Percentiles rank a stretch among this genome's conserved stretches.
phyloP scores from a whole-genome alignment of 2,113 vertebrate species.

The Corythornis vintsioides region DNA sequence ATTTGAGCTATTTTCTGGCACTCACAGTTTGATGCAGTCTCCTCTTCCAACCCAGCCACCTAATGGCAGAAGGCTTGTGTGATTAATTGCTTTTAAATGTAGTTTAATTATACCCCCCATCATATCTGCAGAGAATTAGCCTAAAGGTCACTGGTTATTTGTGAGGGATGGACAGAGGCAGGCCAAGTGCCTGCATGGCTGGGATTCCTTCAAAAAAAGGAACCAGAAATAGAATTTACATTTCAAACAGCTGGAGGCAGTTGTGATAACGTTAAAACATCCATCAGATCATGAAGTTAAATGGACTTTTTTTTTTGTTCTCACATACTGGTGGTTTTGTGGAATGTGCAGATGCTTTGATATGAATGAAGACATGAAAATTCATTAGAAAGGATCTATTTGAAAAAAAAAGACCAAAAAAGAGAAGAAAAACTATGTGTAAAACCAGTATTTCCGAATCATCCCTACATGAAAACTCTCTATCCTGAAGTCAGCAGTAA shows the following conservation, averaged over 20 bases:
- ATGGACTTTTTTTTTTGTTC: neutral
- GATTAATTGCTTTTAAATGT: neutral
- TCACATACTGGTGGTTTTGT: neutral
- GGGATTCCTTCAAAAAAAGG: neutral
- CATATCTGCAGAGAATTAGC: neutral
- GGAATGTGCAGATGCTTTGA: neutral
- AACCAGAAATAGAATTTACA: neutral
- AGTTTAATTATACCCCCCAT: neutral
- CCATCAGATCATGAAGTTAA: neutral
- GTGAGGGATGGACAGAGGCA: neutral
- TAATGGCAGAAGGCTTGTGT: neutral
- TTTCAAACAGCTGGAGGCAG: neutral
- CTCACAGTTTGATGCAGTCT: neutral
- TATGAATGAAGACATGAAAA: neutral
- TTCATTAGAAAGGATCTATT: neutral
- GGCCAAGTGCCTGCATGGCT: neutral
- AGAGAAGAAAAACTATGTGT: fast-evolving
- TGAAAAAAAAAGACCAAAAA: neutral
- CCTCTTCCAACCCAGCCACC: neutral
- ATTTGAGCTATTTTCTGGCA: neutral
- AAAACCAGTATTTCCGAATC: neutral
- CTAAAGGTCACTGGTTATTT: neutral
- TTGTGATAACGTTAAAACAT: neutral
- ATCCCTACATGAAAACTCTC: fast-evolving
- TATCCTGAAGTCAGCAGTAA: neutral